Conservation (phyloP, 2,797 vertebrate genomes). For the Chiropotes sagulatus region DNA sequence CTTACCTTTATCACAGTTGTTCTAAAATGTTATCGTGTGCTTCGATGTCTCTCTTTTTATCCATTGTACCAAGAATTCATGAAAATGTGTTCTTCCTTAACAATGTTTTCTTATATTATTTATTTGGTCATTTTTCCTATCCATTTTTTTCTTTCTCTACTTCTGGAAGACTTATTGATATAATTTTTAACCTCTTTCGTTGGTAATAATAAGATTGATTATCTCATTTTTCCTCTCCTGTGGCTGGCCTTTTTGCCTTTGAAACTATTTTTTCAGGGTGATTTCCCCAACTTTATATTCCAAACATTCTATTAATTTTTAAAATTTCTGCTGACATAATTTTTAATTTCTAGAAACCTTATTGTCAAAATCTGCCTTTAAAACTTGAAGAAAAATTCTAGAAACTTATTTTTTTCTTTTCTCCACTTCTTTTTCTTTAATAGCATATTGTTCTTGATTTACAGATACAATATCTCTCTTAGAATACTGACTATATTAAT, state of each 20-base stretch:
- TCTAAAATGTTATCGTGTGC: neutral
- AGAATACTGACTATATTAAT: neutral
- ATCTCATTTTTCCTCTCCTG: neutral
- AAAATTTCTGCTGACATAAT: neutral
- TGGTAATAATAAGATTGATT: neutral
- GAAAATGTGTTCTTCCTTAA: neutral
- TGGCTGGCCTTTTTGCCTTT: neutral
- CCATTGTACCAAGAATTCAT: neutral
- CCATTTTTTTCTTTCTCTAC: neutral
- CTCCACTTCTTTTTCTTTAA: neutral
- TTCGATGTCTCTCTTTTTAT: neutral
- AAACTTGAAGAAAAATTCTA: neutral
- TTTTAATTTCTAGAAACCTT: neutral
- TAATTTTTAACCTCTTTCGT: neutral
- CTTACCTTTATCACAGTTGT: neutral
- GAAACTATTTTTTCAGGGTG: neutral
- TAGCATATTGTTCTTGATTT: neutral
- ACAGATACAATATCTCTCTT: neutral
- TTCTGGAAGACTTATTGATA: neutral
- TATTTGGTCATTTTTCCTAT: neutral
- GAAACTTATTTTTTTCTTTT: neutral
- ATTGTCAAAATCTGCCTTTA: too few relatives aligned
- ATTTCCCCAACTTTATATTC: neutral
- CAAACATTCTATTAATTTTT: neutral
- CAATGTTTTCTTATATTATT: neutral